Evolutionary conservation across 2,888 invertebrate genomes (phyloP).

Genomic region (Hypomecis atomaria): DNA sequence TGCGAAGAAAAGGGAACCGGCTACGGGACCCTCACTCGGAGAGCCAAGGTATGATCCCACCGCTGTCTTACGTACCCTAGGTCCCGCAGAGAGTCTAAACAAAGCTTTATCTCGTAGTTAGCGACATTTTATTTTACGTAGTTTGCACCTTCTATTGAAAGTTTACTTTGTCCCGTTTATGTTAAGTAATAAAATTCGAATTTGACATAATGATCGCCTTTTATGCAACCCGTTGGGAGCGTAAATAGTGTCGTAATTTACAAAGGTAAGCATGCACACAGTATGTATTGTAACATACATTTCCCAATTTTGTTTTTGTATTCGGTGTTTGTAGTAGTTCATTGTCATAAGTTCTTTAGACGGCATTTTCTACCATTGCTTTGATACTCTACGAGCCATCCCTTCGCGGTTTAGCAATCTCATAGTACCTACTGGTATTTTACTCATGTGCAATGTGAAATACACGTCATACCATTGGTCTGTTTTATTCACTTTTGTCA

Average conservation of each 20-base stretch:
- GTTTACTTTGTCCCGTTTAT: conserved; percentile 75
- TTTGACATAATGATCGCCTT: conserved; percentile 83
- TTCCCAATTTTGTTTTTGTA: conserved; percentile 38
- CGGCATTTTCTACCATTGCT: conserved; percentile 39
- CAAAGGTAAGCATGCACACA: conserved; percentile 83
- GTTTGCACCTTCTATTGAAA: conserved; percentile 76
- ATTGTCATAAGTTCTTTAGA: conserved; percentile 37
- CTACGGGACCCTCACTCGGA: conserved; percentile 92
- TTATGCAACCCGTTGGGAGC: conserved; percentile 83
- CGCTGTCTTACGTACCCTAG: conserved; percentile 19
- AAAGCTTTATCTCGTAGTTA: conserved; percentile 78
- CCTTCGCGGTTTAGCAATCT: conserved; percentile 26
- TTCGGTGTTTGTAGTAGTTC: conserved; percentile 41
- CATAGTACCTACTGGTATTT: conserved; percentile 37
- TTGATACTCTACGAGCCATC: conserved; percentile 31
- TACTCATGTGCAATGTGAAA: conserved; percentile 35
- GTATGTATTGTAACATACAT: conserved; percentile 62
- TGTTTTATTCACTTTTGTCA: conserved; percentile 43
- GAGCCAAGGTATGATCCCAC: conserved; percentile 88
- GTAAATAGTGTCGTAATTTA: conserved; percentile 83
- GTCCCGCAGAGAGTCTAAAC: conserved; percentile 47
- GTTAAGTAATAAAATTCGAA: conserved; percentile 76
- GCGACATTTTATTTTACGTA: conserved; percentile 78
- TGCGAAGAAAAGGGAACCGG: conserved; percentile 91
- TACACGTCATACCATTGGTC: conserved; percentile 41